phyloP scores from a whole-genome alignment of 2,113 vertebrate species.

The Phrynosoma platyrhinos region DNA sequence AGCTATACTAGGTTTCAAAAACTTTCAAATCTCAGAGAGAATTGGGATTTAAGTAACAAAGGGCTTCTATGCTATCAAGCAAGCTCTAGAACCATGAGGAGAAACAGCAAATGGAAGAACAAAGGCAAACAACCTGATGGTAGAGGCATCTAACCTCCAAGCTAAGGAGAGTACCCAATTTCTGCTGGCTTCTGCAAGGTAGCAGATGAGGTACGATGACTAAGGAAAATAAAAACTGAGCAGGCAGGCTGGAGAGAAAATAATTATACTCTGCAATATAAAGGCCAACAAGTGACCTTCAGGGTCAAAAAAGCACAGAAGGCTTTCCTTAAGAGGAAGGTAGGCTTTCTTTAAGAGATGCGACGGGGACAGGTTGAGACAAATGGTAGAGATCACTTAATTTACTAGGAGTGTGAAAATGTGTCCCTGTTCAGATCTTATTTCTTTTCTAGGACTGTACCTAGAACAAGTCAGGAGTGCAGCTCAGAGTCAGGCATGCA shows the following conservation, averaged over 20 bases:
- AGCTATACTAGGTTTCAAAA: too few relatives aligned
- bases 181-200: not conserved
- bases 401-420: not conserved
- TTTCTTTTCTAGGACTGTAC: not conserved
- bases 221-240: too few relatives aligned
- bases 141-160: not conserved
- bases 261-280: not conserved
- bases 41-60: not conserved
- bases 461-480: not conserved
- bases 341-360: not conserved
- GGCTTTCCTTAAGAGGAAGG: too few relatives aligned
- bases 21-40: not conserved
- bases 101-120: not conserved
- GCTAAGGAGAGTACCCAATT: not conserved
- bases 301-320: not conserved
- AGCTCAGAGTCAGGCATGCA: constrained; percentile 1
- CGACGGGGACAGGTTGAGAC: not conserved
- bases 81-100: not conserved
- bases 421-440: too few relatives aligned
- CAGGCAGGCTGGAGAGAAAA: not conserved
- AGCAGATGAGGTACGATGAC: not conserved
- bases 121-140: not conserved
- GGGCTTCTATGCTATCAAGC: not conserved
- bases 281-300: not conserved
- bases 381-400: not conserved